phyloP scores from a whole-genome alignment of 2,797 vertebrate species.

The Myotis daubentonii region DNA sequence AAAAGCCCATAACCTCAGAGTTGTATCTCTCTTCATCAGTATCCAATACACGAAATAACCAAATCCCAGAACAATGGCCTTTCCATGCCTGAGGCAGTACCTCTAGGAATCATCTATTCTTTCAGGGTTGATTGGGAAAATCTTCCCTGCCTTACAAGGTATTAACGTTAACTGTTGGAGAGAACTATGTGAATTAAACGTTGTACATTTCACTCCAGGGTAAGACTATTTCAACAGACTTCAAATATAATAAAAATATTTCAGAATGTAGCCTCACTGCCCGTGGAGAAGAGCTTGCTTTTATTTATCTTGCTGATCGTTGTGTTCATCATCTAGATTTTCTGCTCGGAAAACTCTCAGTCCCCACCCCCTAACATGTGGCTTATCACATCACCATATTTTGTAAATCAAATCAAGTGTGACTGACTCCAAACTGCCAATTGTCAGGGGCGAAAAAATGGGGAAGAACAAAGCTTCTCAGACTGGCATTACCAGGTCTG shows the following conservation, averaged over 20 bases:
- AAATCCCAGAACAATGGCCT: slow-evolving; percentile 42
- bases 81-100: neutral
- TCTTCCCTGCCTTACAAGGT: neutral
- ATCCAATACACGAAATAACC: neutral
- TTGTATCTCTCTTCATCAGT: neutral
- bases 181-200: slow-evolving; percentile 19
- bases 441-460: neutral
- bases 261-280: neutral
- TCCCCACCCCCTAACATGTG: neutral
- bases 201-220: slow-evolving; percentile 14
- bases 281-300: neutral
- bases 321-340: neutral
- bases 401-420: too few species aligned
- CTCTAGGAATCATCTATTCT: slow-evolving; percentile 44
- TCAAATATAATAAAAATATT: slow-evolving; percentile 24
- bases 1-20: neutral
- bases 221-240: slow-evolving; percentile 46
- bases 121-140: slow-evolving; percentile 52
- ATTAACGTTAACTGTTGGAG: slow-evolving; percentile 28
- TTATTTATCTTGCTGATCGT: neutral
- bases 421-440: too few species aligned
- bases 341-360: neutral
- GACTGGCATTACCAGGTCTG: neutral
- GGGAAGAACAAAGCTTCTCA: neutral
- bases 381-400: too few species aligned